These are phyloP conservation scores for Stegodyphus dumicola DNA, from an alignment of 1,140 invertebrate species.

Conservation along the genomic window DNA sequence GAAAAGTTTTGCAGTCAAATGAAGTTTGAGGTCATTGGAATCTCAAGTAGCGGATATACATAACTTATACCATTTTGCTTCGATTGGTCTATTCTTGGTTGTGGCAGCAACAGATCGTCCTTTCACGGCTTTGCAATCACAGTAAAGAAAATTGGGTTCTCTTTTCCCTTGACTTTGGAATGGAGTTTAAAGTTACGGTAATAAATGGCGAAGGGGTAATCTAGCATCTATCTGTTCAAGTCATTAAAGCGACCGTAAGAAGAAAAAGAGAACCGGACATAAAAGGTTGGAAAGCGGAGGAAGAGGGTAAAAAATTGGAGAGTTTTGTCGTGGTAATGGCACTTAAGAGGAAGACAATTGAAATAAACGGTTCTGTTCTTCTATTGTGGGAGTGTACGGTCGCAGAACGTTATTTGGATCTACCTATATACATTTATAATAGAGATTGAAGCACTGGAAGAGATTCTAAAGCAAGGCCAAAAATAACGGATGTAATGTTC, in stretches of 20 bases:
- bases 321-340: constrained; percentile 26
- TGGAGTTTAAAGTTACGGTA: constrained; percentile 55
- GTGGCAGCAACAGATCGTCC: constrained; percentile 1
- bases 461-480: too few relatives aligned
- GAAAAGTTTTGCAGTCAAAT: too few relatives aligned
- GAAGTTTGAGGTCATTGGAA: too few relatives aligned
- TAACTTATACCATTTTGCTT: neutral
- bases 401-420: too few relatives aligned
- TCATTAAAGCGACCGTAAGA: constrained; percentile 29
- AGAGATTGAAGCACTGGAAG: too few relatives aligned
- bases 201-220: constrained; percentile 54
- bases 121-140: constrained; percentile 36
- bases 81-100: neutral
- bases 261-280: constrained; percentile 12
- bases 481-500: too few relatives aligned
- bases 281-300: constrained; percentile 6
- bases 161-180: constrained; percentile 27
- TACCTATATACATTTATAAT: too few relatives aligned
- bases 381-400: neutral
- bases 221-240: constrained; percentile 53
- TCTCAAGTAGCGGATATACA: neutral
- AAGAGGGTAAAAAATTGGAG: neutral
- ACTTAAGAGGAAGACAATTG: constrained; percentile 50
- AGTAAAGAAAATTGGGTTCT: constrained; percentile 23
- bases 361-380: constrained; percentile 34